phyloP scores from a whole-genome alignment of 2,888 invertebrate species.

The Lasioglossum leucozonium region DNA sequence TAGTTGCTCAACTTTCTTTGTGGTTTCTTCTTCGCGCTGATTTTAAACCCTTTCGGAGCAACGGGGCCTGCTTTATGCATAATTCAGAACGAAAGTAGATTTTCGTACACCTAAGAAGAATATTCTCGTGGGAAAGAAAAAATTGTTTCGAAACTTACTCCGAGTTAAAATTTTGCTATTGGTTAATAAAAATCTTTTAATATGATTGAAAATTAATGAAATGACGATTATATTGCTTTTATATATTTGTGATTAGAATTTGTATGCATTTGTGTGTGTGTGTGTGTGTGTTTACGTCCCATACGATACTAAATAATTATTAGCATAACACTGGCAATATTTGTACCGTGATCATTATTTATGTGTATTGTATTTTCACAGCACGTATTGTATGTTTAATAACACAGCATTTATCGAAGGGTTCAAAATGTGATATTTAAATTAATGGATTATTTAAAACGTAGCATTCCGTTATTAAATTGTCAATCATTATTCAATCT shows the following conservation, averaged over 20 bases:
- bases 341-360: background rate
- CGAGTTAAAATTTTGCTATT: background rate
- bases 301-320: background rate
- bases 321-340: background rate
- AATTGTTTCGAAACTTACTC: background rate
- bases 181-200: background rate
- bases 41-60: constrained; percentile 11
- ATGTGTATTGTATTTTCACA: background rate
- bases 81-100: background rate
- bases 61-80: background rate
- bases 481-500: background rate
- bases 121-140: background rate
- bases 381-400: background rate
- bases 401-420: background rate
- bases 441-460: background rate
- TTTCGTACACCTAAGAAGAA: background rate
- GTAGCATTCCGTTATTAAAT: background rate
- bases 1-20: constrained; percentile 40
- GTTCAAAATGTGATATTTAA: background rate
- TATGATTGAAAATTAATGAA: background rate
- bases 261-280: background rate
- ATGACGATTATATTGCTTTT: background rate
- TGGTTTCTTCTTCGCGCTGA: background rate
- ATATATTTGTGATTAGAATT: background rate
- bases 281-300: background rate